Conservation (phyloP, 2,113 vertebrate species). For the Meriones unguiculatus region DNA sequence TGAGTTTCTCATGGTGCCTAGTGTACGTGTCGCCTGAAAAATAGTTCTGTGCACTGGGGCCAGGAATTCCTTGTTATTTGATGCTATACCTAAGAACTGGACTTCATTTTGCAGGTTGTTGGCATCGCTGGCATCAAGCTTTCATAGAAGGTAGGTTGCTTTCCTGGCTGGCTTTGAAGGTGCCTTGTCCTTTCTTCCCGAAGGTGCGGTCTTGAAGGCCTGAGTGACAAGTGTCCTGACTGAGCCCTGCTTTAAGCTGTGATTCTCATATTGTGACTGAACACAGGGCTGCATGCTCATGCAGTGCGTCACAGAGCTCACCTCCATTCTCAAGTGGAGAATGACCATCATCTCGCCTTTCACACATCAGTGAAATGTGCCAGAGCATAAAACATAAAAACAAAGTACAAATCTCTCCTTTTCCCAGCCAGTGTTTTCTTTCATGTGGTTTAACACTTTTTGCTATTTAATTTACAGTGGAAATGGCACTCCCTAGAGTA, state of each 20-base stretch:
- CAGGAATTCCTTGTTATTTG: background rate
- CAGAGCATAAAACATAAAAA: background rate
- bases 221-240: background rate
- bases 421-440: background rate
- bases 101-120: constrained; percentile 19
- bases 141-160: constrained; percentile 1
- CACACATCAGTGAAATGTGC: background rate
- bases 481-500: background rate
- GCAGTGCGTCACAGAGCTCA: background rate
- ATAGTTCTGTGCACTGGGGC: background rate
- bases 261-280: background rate
- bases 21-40: background rate
- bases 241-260: background rate
- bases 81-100: background rate
- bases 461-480: constrained; percentile 33
- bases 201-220: background rate
- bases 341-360: background rate
- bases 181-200: background rate
- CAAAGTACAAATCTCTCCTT: background rate
- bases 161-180: background rate
- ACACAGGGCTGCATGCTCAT: background rate
- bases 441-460: constrained; percentile 7
- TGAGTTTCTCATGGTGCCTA: background rate
- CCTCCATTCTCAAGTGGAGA: background rate
- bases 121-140: background rate